phyloP scores from a whole-genome alignment of 64 coral and sea anemone genomes.

The Porites australiensis region DNA sequence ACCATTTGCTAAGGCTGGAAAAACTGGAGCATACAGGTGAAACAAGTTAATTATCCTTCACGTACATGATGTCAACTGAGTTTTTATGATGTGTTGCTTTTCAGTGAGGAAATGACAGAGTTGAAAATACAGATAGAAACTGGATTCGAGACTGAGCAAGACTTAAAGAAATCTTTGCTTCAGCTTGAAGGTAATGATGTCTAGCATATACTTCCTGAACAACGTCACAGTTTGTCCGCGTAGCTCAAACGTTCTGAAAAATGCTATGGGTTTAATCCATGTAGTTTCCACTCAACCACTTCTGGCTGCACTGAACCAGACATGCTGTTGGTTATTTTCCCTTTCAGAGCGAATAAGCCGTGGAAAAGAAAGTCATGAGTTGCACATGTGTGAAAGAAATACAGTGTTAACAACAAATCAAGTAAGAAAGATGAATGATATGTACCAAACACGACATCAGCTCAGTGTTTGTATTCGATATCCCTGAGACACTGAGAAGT shows the following conservation, averaged over 20 bases:
- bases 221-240: too few relatives aligned
- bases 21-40: too few relatives aligned
- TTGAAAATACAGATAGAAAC: conserved; percentile 89
- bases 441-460: too few relatives aligned
- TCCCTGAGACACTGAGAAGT: too few relatives aligned
- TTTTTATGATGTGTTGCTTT: neutral
- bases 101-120: conserved; percentile 91
- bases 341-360: conserved; percentile 58
- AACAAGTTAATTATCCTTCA: too few relatives aligned
- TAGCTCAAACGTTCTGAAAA: too few relatives aligned
- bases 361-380: conserved; percentile 57
- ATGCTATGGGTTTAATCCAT: too few relatives aligned
- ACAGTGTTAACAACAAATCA: conserved; percentile 63
- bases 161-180: conserved; percentile 74
- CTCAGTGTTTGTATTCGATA: too few relatives aligned
- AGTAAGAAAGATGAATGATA: conserved; percentile 30
- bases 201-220: too few relatives aligned
- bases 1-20: too few relatives aligned
- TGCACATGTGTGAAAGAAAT: conserved; percentile 60
- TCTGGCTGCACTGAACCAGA: too few relatives aligned
- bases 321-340: neutral
- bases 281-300: too few relatives aligned
- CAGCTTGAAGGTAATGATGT: conserved; percentile 78
- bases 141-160: conserved; percentile 79
- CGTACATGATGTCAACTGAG: neutral